Conservation (phyloP, 1,140 invertebrate genomes). For the Tachypleus tridentatus region DNA sequence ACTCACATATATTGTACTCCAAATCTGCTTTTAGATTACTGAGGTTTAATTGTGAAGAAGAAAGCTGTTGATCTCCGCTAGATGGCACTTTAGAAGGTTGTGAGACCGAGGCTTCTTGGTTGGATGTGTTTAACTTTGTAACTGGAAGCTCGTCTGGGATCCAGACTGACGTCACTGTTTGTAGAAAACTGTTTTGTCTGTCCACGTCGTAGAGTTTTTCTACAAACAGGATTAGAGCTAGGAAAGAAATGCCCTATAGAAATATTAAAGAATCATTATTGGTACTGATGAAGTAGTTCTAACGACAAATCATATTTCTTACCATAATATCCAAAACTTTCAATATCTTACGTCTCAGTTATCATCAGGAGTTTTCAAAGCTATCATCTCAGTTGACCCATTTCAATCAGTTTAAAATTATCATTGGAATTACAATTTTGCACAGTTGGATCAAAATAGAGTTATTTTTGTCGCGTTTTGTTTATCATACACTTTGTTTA, state of each 20-base stretch:
- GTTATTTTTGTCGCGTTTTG: too few relatives aligned
- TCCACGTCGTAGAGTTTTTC: conserved; percentile 23
- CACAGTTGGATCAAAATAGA: too few relatives aligned
- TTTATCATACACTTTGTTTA: too few relatives aligned
- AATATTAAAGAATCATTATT: too few relatives aligned
- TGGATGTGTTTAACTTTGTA: background rate
- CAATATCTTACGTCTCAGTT: too few relatives aligned
- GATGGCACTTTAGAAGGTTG: background rate
- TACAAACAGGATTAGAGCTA: conserved; percentile 23
- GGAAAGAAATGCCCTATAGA: conserved; percentile 19
- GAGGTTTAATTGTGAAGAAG: background rate
- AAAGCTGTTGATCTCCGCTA: background rate
- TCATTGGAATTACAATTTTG: too few relatives aligned
- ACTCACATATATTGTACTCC: background rate
- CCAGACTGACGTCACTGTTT: conserved; percentile 20
- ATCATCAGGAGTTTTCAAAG: too few relatives aligned
- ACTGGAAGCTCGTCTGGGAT: conserved; percentile 3
- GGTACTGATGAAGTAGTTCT: too few relatives aligned
- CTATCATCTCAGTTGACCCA: too few relatives aligned
- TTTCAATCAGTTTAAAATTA: too few relatives aligned
- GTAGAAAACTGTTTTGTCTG: conserved; percentile 24
- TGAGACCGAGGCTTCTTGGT: background rate
- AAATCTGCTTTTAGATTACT: background rate
- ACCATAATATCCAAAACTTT: too few relatives aligned
- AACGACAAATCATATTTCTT: too few relatives aligned